phyloP scores from a whole-genome alignment of 1,140 invertebrate genomes.

The Cyphomyrmex costatus region DNA sequence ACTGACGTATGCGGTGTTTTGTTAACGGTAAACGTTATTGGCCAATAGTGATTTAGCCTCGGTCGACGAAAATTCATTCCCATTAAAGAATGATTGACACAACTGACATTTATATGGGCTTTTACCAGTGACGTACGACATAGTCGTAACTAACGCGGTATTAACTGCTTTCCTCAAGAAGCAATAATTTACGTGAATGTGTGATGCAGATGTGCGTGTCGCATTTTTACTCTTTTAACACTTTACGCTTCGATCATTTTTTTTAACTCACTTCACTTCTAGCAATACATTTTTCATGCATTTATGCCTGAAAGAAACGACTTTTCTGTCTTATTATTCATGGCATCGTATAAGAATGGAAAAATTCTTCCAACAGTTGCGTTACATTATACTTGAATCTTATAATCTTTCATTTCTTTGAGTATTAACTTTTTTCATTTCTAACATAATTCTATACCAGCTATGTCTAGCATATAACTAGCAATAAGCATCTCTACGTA shows the following conservation, averaged over 20 bases:
- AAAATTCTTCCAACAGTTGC: not conserved
- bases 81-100: constrained; percentile 72
- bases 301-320: not conserved
- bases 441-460: not conserved
- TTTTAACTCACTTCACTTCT: constrained; percentile 10
- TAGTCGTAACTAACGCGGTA: not conserved
- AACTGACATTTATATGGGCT: constrained; percentile 63
- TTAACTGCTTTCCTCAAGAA: constrained; percentile 51
- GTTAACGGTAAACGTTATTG: constrained; percentile 74
- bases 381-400: not conserved
- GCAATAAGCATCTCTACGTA: not conserved
- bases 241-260: not conserved
- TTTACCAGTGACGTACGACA: constrained; percentile 51
- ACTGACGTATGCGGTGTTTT: constrained; percentile 57
- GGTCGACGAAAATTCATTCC: constrained; percentile 65
- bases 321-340: constrained; percentile 22
- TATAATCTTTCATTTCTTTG: not conserved
- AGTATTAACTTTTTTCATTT: constrained; percentile 19
- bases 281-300: not conserved
- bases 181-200: constrained; percentile 33
- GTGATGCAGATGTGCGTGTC: not conserved
- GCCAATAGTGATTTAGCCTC: constrained; percentile 65
- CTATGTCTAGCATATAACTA: not conserved
- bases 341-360: not conserved
- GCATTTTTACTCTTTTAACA: constrained; percentile 16